These are phyloP conservation scores for Centropyge bicolor DNA, from an alignment of 2,797 vertebrate species.

Conservation along the genomic window DNA sequence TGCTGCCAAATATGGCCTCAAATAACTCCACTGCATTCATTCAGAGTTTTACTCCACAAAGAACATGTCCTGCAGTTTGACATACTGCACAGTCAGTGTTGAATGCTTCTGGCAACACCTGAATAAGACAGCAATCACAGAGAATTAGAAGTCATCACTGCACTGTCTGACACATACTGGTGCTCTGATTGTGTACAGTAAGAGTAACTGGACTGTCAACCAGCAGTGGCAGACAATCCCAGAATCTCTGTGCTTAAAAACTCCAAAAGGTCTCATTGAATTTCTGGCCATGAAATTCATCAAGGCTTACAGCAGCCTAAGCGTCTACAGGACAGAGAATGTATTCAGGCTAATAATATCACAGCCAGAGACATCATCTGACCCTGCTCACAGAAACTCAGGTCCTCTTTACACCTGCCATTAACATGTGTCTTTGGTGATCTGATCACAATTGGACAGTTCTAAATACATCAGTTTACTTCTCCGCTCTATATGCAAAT, in stretches of 20 bases:
- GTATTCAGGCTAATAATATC: conserved; percentile 19
- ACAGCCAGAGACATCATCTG: background rate
- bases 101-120: background rate
- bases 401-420: no score
- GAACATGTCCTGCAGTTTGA: background rate
- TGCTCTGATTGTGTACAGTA: background rate
- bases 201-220: background rate
- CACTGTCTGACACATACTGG: background rate
- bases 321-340: background rate
- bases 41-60: background rate
- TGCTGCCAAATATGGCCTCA: background rate
- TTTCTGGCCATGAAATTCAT: background rate
- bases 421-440: no score
- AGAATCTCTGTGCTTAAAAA: background rate
- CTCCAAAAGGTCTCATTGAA: background rate
- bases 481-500: no score
- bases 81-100: background rate
- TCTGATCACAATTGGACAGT: no score
- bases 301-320: background rate
- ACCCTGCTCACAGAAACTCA: background rate
- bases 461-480: no score
- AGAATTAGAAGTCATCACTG: background rate
- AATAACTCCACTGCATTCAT: background rate
- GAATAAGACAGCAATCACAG: background rate
- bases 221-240: background rate